These are phyloP conservation scores for Zosterops pallidus DNA, from an alignment of 2,113 vertebrate genomes.

Conservation along the genomic window DNA sequence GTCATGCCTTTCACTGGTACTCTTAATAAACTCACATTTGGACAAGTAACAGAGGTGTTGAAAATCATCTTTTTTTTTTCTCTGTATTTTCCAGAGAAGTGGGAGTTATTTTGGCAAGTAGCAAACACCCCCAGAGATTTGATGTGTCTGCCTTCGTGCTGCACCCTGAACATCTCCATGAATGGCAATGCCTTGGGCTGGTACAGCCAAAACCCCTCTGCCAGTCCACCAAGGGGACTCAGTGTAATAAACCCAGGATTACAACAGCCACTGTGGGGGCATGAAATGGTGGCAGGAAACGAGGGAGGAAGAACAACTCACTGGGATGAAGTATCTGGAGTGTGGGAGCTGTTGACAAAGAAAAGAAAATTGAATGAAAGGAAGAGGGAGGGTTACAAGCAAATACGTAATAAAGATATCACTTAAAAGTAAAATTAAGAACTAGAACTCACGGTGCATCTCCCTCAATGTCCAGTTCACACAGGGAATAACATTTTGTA, in stretches of 20 bases:
- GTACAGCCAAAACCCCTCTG: not conserved
- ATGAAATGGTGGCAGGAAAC: not conserved
- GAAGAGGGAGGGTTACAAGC: not conserved
- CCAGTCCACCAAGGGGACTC: not conserved
- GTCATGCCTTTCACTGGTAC: not conserved
- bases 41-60: constrained; percentile 9
- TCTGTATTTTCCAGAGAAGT: not conserved
- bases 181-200: not conserved
- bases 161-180: not conserved
- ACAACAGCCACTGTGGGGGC: not conserved
- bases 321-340: not conserved
- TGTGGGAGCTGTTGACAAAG: not conserved
- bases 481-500: not conserved
- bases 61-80: constrained; percentile 15
- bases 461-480: not conserved
- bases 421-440: not conserved
- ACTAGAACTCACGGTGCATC: not conserved
- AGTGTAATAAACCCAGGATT: not conserved
- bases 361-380: not conserved
- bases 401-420: not conserved
- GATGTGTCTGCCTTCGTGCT: not conserved
- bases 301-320: not conserved
- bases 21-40: constrained; percentile 27
- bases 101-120: not conserved
- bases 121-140: not conserved